Percentiles rank a stretch among this genome's conserved stretches.
phyloP scores from a whole-genome alignment of 64 coral and sea anemone species.

The Pocillopora damicornis region DNA sequence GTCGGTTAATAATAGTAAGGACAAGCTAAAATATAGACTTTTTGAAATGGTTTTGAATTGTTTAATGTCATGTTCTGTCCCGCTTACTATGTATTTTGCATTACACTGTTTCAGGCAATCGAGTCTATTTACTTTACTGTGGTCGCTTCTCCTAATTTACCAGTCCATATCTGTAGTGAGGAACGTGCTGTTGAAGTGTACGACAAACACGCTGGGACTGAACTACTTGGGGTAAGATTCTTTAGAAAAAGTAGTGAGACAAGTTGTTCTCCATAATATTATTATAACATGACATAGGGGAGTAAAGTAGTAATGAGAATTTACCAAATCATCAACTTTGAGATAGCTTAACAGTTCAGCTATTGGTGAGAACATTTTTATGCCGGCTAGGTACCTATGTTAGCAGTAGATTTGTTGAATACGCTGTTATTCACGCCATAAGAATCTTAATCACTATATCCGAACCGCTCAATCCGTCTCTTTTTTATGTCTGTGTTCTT shows the following conservation, averaged over 20 bases:
- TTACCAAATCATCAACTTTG: not conserved
- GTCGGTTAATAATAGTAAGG: too few species aligned
- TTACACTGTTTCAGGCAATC: constrained; percentile 51
- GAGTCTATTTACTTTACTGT: constrained; percentile 92
- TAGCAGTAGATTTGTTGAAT: too few species aligned
- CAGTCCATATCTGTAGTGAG: constrained; percentile 70
- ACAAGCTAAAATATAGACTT: too few species aligned
- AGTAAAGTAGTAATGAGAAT: not conserved
- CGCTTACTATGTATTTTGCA: not conserved
- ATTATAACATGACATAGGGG: not conserved
- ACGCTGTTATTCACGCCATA: too few species aligned
- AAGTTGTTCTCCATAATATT: not conserved
- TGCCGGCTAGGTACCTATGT: too few species aligned
- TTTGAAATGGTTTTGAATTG: not conserved
- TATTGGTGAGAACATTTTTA: not conserved
- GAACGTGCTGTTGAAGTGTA: constrained; percentile 72
- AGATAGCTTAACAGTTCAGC: not conserved
- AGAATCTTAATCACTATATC: too few species aligned
- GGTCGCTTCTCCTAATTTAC: constrained; percentile 84
- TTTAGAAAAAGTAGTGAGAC: not conserved
- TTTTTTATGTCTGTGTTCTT: not conserved
- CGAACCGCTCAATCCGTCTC: too few species aligned
- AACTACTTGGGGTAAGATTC: constrained; percentile 69
- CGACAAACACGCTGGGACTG: constrained; percentile 64
- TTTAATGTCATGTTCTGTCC: not conserved